Evolutionary conservation across 2,888 invertebrate species (phyloP), one percentile per base, ranked within the genome.

Genomic region (Netelia melanura): DNA sequence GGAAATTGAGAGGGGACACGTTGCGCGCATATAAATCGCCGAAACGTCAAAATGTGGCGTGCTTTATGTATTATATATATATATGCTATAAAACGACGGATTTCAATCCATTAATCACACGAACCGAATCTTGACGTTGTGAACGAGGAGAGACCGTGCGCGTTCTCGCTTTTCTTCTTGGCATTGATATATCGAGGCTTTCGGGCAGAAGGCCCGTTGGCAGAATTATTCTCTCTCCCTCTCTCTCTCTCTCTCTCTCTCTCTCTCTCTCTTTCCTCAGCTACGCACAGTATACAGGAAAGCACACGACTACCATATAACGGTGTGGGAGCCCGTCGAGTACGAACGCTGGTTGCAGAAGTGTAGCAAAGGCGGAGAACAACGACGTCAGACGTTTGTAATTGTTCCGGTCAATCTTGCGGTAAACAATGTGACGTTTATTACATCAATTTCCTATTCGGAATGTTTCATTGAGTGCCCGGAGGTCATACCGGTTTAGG

Each of bases 31-130:
- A 86, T 86, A 83, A 85, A 86, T 85, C 67, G 81, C 74, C 48
- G 72, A 67, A 72, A 79, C 79, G 78, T 85, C 85, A 85, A 83
- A 86, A 78, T 78, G 83, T 80, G 81, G 68, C 61, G 43, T 30
- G 68, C 11, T 68, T 68, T 78, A 78, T 78, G 58, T 62, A 25
- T 62, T 21, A 58, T n/a, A 58, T 21, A 14, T 56, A 77, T 77
- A 74, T 72, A 72, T 54, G 70, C 30, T 56, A 43, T 74, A 70
- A 80, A 68, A 65, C 82, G 86, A 87, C 85, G 81, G 86, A 87
- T 84, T 85, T 82, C 76, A 85, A 87, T 87, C 81, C 84, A 87
- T 87, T 87, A 85, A 87, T 87, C 86, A 87, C 76, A 56, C 56
- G 70, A 56, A 78, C 70, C 65, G 78, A 85, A 85, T 85, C 82